Conservation (phyloP, 2,888 invertebrate species). For the Harmothoe impar region DNA sequence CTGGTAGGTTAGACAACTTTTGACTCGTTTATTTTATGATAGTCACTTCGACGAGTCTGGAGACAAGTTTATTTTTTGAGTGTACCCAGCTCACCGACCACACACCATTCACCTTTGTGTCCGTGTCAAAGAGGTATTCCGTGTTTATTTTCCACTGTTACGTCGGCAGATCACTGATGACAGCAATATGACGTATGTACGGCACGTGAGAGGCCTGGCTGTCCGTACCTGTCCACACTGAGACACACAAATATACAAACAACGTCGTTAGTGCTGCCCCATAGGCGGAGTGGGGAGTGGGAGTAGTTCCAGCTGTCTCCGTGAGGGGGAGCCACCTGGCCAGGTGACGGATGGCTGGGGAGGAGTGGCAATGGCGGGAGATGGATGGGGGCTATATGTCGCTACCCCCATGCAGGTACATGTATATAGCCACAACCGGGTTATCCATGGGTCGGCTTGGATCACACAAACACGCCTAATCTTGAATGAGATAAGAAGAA, state of each 20-base stretch:
- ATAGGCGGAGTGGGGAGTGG: neutral
- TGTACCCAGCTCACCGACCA: neutral
- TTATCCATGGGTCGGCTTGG: neutral
- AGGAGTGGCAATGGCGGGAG: neutral
- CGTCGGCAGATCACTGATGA: neutral
- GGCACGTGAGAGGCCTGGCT: neutral
- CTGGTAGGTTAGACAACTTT: too few species aligned
- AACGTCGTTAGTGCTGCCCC: neutral
- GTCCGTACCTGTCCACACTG: neutral
- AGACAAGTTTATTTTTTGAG: too few species aligned
- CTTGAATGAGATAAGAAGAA: neutral
- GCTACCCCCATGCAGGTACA: neutral
- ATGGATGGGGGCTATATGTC: neutral
- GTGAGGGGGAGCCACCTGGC: neutral
- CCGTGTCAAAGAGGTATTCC: neutral
- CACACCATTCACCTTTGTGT: neutral
- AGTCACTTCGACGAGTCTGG: too few species aligned
- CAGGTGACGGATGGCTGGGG: conserved; percentile 12
- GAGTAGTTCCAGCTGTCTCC: conserved; percentile 29
- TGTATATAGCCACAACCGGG: neutral
- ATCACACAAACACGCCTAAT: conserved; percentile 6
- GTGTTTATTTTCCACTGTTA: conserved; percentile 5
- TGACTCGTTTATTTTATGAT: too few species aligned
- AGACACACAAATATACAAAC: neutral
- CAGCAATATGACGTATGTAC: neutral